These are phyloP conservation scores for Diacarnus erythraeanus DNA, from an alignment of 37 sponge, comb jelly and placozoan genomes.

Conservation along the genomic window DNA sequence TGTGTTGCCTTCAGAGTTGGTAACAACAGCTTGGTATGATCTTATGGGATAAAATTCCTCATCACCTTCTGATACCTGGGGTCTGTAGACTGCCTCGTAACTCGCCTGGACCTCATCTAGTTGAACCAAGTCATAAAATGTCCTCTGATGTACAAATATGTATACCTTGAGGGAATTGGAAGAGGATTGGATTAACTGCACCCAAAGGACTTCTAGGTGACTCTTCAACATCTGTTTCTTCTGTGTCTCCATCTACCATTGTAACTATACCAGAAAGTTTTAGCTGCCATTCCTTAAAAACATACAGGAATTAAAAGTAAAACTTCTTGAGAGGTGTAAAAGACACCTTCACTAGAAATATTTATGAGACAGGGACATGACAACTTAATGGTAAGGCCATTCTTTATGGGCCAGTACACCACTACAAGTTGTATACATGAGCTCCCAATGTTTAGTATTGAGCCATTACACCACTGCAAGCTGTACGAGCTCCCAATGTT, in stretches of 20 bases:
- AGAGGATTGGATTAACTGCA: conserved; percentile 20
- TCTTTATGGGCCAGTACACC: too few relatives aligned
- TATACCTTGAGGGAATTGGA: background rate
- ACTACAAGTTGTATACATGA: too few relatives aligned
- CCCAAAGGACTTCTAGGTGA: conserved; percentile 3
- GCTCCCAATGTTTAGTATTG: too few relatives aligned
- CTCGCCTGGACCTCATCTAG: background rate
- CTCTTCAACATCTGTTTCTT: conserved; percentile 22
- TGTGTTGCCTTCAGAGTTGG: background rate
- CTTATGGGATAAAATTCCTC: background rate
- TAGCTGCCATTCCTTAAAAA: conserved; percentile 32
- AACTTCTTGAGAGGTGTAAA: too few relatives aligned
- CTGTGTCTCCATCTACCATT: background rate
- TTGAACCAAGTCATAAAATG: too few relatives aligned
- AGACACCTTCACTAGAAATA: too few relatives aligned
- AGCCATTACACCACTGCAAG: too few relatives aligned
- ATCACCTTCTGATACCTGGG: background rate
- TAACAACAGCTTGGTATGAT: background rate
- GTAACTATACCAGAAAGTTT: conserved; percentile 13
- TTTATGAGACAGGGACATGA: too few relatives aligned
- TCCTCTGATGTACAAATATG: background rate
- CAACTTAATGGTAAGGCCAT: too few relatives aligned
- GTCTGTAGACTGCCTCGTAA: background rate
- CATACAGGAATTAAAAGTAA: too few relatives aligned
- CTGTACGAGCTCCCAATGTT: too few relatives aligned